Evolutionary conservation across 2,797 vertebrate species (phyloP), one percentile per base, ranked within the genome.

Genomic region (Poecilia wingei): DNA sequence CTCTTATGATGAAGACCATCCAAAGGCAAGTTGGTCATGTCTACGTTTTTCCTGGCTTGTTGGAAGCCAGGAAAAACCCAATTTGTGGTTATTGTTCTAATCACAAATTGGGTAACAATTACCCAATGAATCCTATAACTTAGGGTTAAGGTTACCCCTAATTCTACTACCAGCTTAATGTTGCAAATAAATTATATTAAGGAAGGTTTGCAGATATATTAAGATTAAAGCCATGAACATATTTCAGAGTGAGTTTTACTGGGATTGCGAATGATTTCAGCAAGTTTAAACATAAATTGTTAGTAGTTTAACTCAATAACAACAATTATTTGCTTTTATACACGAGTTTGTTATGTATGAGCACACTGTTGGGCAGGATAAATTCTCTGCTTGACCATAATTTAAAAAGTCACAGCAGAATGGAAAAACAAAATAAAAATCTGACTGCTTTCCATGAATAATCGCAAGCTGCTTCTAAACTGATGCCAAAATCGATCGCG

Each of bases 1-100:
- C 82, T 73, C 83, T 81, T 61, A 77, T 41, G 76, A 85, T 84
- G 33, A 78, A 83, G 84, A 84, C 74, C 80, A 82, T 70, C 5
- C 39, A 25, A 13, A 5, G 79, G 70, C 75, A 55, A 76, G 78
- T 20, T 79, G 71, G 68, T 36, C 33, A 64, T 59, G 28, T 57
- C 18, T 39, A 20, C 12, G 1, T 41, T 68, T 41, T 12, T 41
- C 41, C 80, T 78, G 53, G 59, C 39, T 51, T 55, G 18, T 1
- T 28, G 74, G 36, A 39, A 39, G 36, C 36, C 36, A 39, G 36
- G 36, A 39, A 39, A 4, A 39, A 39, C 36, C 4, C 36, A 39
- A 39, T 3, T 39, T 39, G 36, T 39, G 36, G 36, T 39, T 4
- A 12, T 25, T 0, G 33, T 13, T 12, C 18, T 4, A 74, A 55